Evolutionary conservation across 1,140 invertebrate species (phyloP).

Genomic region (Drosophila pectinifera): DNA sequence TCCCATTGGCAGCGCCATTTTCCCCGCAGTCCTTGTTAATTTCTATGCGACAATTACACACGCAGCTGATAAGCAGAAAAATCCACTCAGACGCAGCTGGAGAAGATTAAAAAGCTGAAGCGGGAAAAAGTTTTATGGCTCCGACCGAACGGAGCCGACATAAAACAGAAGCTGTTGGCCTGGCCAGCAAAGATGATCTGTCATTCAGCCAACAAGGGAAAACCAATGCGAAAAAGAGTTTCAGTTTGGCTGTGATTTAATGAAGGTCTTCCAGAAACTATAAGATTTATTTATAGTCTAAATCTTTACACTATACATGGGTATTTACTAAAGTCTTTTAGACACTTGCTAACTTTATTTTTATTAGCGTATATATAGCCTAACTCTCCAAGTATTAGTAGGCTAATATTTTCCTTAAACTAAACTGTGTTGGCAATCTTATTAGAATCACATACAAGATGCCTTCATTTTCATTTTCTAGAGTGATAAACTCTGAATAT

Average conservation of each 20-base stretch:
- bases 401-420: too few species aligned
- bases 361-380: too few species aligned
- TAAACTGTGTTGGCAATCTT: too few species aligned
- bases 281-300: neutral
- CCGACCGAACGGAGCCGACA: conserved; percentile 66
- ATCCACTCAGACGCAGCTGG: conserved; percentile 24
- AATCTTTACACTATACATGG: too few species aligned
- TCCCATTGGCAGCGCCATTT: conserved; percentile 72
- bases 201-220: conserved; percentile 29
- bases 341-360: too few species aligned
- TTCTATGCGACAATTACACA: conserved; percentile 78
- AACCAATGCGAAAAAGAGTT: neutral
- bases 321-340: too few species aligned
- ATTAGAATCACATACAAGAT: too few species aligned
- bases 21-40: conserved; percentile 60
- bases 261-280: neutral
- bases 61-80: conserved; percentile 70
- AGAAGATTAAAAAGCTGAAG: conserved; percentile 66
- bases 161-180: conserved; percentile 55
- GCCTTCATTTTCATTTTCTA: too few species aligned
- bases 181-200: conserved; percentile 16
- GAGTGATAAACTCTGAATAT: too few species aligned
- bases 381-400: too few species aligned
- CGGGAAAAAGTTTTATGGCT: conserved; percentile 60
- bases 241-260: neutral